Evolutionary conservation across 92 coral and sea anemone genomes (phyloP).

Genomic region (Epizoanthus ramosus): DNA sequence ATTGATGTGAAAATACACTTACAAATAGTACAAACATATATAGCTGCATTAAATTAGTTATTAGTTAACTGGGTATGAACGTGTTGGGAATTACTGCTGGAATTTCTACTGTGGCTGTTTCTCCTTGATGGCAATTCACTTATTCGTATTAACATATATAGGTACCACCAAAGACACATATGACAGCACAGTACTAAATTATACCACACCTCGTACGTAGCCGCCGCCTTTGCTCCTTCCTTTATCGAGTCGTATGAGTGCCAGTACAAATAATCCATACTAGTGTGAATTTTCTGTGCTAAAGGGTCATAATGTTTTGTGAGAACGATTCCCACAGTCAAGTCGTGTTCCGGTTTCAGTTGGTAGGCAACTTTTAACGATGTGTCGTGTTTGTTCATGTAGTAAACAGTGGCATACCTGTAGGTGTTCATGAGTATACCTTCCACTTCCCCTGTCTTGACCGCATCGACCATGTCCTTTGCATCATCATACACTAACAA

Average conservation of each 20-base stretch:
- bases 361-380: neutral
- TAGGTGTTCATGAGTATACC: constrained; percentile 25
- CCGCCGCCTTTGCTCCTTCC: neutral
- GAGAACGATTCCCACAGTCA: constrained; percentile 26
- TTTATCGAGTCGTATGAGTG: constrained; percentile 4
- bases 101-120: too few relatives aligned
- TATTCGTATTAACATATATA: too few relatives aligned
- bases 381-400: constrained; percentile 11
- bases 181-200: too few relatives aligned
- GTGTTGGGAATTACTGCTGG: too few relatives aligned
- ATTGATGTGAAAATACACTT: too few relatives aligned
- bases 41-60: too few relatives aligned
- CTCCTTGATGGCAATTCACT: too few relatives aligned
- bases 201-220: constrained; percentile 8
- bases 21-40: too few relatives aligned
- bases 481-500: constrained; percentile 4
- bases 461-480: neutral
- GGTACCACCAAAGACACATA: too few relatives aligned
- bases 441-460: neutral
- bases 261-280: neutral
- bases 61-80: too few relatives aligned
- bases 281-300: neutral
- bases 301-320: neutral
- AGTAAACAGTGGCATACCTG: constrained; percentile 10
- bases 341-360: neutral